Percentiles rank a stretch among this genome's conserved stretches.
Evolutionary conservation across 2,888 invertebrate species (phyloP).

Genomic region (Hypsopygia costalis): DNA sequence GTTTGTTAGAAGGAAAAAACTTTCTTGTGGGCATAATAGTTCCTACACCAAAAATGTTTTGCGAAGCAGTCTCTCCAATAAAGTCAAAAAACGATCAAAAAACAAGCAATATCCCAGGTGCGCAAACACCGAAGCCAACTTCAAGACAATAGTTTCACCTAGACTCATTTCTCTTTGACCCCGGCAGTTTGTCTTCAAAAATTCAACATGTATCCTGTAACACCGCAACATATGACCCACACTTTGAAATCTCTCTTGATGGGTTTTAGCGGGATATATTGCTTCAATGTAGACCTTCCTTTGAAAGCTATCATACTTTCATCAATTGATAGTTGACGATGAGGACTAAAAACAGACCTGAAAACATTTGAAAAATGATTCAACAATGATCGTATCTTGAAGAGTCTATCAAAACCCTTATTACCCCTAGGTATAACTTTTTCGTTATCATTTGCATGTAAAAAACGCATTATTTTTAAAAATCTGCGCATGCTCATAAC

Average conservation of each 20-base stretch:
- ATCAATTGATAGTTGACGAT: background rate
- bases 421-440: too few species aligned
- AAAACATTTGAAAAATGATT: conserved; percentile 4
- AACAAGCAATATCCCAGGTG: conserved; percentile 8
- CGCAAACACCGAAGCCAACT: conserved; percentile 2
- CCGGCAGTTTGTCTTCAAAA: background rate
- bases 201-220: conserved; percentile 10
- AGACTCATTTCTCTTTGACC: conserved; percentile 1
- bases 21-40: conserved; percentile 10
- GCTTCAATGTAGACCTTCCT: conserved; percentile 11
- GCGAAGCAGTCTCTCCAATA: too few species aligned
- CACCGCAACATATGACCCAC: conserved; percentile 8
- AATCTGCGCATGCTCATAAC: conserved; percentile 6
- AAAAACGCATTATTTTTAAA: conserved; percentile 3
- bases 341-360: background rate
- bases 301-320: conserved; percentile 12
- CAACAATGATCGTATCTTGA: conserved; percentile 3
- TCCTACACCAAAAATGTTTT: conserved; percentile 1
- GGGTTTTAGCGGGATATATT: conserved; percentile 12
- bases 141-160: conserved; percentile 2
- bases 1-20: conserved; percentile 6
- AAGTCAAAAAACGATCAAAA: conserved; percentile 2
- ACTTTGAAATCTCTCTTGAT: conserved; percentile 11
- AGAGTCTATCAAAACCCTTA: background rate
- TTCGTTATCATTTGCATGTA: conserved; percentile 1